These are phyloP conservation scores for Cotesia typhae DNA, from an alignment of 1,140 invertebrate species.

Conservation along the genomic window DNA sequence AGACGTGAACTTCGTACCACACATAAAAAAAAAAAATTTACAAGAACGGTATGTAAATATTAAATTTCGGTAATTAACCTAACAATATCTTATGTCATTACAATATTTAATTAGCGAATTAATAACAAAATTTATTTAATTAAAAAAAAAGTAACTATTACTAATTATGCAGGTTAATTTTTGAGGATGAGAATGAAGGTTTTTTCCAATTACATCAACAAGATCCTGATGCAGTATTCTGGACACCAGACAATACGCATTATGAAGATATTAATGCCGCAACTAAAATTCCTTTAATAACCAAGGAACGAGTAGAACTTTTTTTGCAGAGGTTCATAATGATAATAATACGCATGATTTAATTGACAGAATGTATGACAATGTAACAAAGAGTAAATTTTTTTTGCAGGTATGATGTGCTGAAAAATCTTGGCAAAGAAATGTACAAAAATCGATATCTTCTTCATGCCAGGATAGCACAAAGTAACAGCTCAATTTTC, in stretches of 20 bases:
- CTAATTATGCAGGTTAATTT: neutral
- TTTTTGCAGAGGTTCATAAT: neutral
- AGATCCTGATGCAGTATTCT: neutral
- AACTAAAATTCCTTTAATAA: constrained; percentile 14
- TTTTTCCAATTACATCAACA: neutral
- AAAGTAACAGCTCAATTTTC: no score
- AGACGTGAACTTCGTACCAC: neutral
- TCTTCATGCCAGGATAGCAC: no score
- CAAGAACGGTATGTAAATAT: no score
- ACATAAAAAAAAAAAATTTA: no score
- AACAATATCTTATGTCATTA: no score
- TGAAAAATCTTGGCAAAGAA: no score
- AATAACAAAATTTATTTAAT: neutral
- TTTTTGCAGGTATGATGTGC: constrained; percentile 4
- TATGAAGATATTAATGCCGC: constrained; percentile 19
- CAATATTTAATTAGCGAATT: neutral
- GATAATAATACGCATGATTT: constrained; percentile 21
- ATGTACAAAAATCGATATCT: no score
- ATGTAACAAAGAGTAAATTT: neutral
- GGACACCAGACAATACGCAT: neutral
- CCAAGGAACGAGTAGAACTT: neutral
- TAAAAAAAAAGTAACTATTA: neutral
- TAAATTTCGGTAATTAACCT: no score
- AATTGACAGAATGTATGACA: constrained; percentile 1
- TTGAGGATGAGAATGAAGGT: neutral